phyloP scores from a whole-genome alignment of 2,888 invertebrate species.

The Exocentrus adspersus region DNA sequence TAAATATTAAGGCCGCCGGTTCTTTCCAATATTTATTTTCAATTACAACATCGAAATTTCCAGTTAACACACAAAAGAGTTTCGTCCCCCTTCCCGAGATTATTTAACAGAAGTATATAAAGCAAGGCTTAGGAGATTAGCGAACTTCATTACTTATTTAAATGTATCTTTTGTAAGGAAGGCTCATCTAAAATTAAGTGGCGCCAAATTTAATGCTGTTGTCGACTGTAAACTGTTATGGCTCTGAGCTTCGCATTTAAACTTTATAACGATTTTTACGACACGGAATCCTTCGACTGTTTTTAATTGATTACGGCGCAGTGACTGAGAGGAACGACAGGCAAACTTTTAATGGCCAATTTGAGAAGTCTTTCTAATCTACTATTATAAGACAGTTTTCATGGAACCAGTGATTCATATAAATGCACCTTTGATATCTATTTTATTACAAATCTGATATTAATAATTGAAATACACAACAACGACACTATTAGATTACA shows the following conservation, averaged over 20 bases:
- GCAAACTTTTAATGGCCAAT: background rate
- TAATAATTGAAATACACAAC: background rate
- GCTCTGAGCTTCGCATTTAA: conserved; percentile 10
- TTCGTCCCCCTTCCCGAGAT: background rate
- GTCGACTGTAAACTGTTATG: conserved; percentile 18
- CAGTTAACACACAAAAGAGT: background rate
- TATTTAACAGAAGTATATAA: conserved; percentile 18
- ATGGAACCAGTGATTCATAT: too few relatives aligned
- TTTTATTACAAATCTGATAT: too few relatives aligned
- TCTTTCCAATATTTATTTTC: conserved; percentile 15
- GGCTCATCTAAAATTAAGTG: conserved; percentile 13
- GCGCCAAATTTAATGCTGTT: conserved; percentile 19
- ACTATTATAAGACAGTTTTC: background rate
- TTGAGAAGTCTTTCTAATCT: background rate
- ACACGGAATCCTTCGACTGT: conserved; percentile 6
- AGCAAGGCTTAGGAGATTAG: conserved; percentile 43
- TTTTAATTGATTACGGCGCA: conserved; percentile 9
- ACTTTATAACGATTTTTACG: conserved; percentile 12
- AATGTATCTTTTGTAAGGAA: conserved; percentile 34
- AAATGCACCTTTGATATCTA: too few relatives aligned
- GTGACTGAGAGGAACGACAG: background rate
- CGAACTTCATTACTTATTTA: conserved; percentile 47
- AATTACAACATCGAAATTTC: conserved; percentile 13
- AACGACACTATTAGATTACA: conserved; percentile 4
- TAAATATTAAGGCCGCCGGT: conserved; percentile 9